Base-by-base conservation (phyloP, 1,140 invertebrate genomes). In the Pseudomyrmex sp. region DNA sequence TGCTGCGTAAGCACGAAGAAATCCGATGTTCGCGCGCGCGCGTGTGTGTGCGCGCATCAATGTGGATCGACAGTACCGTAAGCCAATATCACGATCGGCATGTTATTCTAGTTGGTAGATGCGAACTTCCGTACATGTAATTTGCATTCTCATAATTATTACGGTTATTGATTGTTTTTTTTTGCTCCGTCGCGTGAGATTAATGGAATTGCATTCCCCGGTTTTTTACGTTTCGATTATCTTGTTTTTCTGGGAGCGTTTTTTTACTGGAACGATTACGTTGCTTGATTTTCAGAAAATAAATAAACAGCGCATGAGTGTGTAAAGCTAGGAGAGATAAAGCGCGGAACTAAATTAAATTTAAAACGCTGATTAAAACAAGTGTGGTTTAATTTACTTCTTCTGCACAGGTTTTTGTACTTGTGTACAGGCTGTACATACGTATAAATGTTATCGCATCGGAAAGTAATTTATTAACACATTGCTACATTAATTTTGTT, bases 51-150 rank as follows among this genome's bases (percentile, higher is more conserved):
- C 2, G 26, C 26, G 26, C 26, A 26, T 26, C 26, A 2, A 2
- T 26, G 26, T 3, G 26, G 26, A 15, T 74, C 54, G 13, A n/a
- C 73, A 75, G 73, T 75, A 59, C 70, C 70, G 59, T 62, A 56
- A 75, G 73, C 48, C 18, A 18, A 50, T 75, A 35, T 9, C 0
- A 3, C 23, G 15, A 58, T 58, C 54, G 35, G 15, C 10, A 26
- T 2, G 2, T 69, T 26, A 20, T 35, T 56, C 15, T 12, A 26
- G 9, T 7, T 23, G 48, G 63, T 75, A 62, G 50, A 20, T 13
- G 59, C 23, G 15, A 63, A 35, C 35, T 35, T 35, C 5, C 35
- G 35, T 35, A 35, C 35, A 9, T 18, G 44, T 62, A 74, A 62
- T 69, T 35, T 62, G 10, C 54, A 10, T 75, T 62, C 18, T 13